These are phyloP conservation scores for Heterochromis multidens DNA, from an alignment of 2,113 vertebrate species.

Conservation along the genomic window DNA sequence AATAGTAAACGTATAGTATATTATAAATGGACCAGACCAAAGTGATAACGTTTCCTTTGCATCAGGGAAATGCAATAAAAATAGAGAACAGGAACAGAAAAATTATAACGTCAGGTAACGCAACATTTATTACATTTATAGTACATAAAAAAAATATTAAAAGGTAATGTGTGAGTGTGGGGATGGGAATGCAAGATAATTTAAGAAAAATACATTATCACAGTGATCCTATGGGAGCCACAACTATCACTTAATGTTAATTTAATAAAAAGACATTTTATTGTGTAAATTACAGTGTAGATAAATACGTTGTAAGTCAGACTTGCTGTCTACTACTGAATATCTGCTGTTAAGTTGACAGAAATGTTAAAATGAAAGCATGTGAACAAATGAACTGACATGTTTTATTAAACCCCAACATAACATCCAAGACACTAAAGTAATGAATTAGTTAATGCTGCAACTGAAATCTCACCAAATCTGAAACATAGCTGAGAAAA, in stretches of 20 bases:
- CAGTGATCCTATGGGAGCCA: not conserved
- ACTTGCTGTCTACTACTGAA: not conserved
- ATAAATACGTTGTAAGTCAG: not conserved
- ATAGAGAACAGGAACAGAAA: not conserved
- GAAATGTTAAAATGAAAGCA: not conserved
- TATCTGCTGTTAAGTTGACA: not conserved
- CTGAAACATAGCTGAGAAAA: not conserved
- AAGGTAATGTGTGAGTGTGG: not conserved
- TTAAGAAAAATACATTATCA: not conserved
- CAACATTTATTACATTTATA: not conserved
- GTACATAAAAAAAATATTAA: not conserved
- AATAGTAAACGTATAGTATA: not conserved
- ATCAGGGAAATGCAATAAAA: not conserved
- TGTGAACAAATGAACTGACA: not conserved
- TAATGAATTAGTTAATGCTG: conserved; percentile 36
- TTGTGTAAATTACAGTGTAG: not conserved
- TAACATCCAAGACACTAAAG: not conserved
- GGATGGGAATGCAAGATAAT: not conserved
- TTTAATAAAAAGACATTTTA: no score
- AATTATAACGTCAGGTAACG: not conserved
- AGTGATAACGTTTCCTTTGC: not conserved
- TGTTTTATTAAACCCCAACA: conserved; percentile 9
- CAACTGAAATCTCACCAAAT: not conserved
- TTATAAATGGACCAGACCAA: not conserved
- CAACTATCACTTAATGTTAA: no score